Conservation (phyloP, 2,113 vertebrate species). For the Ellobius talpinus region DNA sequence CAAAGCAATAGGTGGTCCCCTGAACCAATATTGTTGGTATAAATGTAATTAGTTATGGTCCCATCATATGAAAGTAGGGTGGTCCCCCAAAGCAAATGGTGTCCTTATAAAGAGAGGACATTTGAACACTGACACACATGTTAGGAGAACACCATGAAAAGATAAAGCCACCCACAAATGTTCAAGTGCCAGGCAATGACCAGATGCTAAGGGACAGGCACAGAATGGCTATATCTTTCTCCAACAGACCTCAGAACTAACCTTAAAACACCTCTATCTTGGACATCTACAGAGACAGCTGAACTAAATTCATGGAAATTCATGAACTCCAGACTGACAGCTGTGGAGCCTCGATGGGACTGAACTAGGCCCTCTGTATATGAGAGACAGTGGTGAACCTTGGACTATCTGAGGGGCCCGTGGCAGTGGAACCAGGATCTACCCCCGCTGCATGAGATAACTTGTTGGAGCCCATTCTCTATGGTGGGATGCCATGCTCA, state of each 20-base stretch:
- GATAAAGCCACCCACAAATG: no score
- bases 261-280: background rate
- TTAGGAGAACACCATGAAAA: background rate
- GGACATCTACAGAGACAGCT: background rate
- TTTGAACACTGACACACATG: background rate
- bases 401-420: no score
- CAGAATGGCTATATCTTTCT: background rate
- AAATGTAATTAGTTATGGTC: background rate
- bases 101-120: background rate
- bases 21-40: background rate
- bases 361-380: no score
- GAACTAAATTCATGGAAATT: no score
- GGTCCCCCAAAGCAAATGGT: background rate
- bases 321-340: no score
- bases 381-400: no score
- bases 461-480: no score
- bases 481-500: no score
- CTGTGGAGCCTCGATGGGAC: no score
- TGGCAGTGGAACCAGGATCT: no score
- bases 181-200: background rate
- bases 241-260: background rate
- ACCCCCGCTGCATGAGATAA: no score
- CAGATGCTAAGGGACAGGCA: background rate
- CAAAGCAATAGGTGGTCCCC: background rate
- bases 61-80: background rate